These are phyloP conservation scores for Ectropis grisescens DNA, from an alignment of 1,140 invertebrate species.

Conservation along the genomic window DNA sequence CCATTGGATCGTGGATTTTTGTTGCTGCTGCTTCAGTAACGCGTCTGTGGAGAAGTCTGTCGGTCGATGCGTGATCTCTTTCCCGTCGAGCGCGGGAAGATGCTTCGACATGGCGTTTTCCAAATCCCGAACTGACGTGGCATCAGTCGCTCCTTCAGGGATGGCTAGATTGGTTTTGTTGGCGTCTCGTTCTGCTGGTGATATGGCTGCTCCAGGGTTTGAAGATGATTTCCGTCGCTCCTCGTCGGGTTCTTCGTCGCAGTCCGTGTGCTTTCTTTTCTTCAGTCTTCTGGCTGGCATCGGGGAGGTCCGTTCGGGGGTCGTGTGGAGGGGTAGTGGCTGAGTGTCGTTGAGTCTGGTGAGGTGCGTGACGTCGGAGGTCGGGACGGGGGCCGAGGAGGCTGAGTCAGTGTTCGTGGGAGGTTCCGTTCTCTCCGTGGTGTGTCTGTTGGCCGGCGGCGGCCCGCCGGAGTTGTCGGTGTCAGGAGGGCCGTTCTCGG, in stretches of 20 bases:
- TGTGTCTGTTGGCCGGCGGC: conserved; percentile 47
- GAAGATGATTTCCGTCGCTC: conserved; percentile 73
- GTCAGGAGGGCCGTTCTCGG: conserved; percentile 88
- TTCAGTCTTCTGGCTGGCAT: conserved; percentile 63
- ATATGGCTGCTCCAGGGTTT: conserved; percentile 45
- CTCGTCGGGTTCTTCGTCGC: conserved; percentile 54
- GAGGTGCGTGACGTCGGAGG: conserved; percentile 54
- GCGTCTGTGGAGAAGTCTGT: conserved; percentile 91
- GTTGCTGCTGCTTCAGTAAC: conserved; percentile 84
- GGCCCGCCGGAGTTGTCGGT: conserved; percentile 75
- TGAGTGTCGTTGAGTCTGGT: conserved; percentile 57
- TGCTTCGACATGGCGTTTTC: conserved; percentile 98
- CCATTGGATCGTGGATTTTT: conserved; percentile 94
- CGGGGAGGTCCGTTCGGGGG: conserved; percentile 56
- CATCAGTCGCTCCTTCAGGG: conserved; percentile 52
- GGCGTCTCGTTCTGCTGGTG: conserved; percentile 48
- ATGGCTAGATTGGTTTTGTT: conserved; percentile 52
- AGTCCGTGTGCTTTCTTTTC: conserved; percentile 59
- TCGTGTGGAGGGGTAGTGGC: conserved; percentile 53
- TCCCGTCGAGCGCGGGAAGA: conserved; percentile 76
- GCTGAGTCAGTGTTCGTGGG: conserved; percentile 40
- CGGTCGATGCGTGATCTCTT: conserved; percentile 77
- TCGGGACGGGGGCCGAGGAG: conserved; percentile 40
- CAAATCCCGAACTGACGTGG: conserved; percentile 87
- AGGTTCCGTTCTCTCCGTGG: conserved; percentile 46